phyloP scores from a whole-genome alignment of 2,888 invertebrate genomes.

The Andricus quercusramuli region DNA sequence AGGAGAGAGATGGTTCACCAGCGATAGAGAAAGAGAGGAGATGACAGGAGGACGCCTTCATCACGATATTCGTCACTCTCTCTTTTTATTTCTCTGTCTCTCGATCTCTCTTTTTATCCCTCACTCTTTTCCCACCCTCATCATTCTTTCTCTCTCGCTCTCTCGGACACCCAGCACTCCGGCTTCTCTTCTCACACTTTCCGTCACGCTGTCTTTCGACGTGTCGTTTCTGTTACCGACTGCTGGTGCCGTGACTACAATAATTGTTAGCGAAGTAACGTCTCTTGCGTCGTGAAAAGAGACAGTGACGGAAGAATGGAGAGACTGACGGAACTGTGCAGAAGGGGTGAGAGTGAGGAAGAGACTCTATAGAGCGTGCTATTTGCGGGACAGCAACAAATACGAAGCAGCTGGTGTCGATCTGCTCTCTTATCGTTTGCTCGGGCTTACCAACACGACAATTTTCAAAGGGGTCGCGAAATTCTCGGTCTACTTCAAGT shows the following conservation, averaged over 20 bases:
- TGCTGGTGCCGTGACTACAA: constrained; percentile 74
- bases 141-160: constrained; percentile 33
- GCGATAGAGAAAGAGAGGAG: constrained; percentile 55
- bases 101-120: constrained; percentile 41
- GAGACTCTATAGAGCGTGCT: constrained; percentile 57
- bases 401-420: constrained; percentile 77
- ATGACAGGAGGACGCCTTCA: constrained; percentile 75
- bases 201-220: constrained; percentile 73
- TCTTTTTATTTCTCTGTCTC: constrained; percentile 63
- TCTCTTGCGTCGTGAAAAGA: constrained; percentile 56
- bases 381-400: constrained; percentile 75
- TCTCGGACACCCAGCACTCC: constrained; percentile 64
- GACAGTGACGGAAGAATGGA: constrained; percentile 55
- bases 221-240: constrained; percentile 73
- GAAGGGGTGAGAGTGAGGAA: constrained; percentile 49
- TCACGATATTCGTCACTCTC: constrained; percentile 75
- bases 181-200: constrained; percentile 67
- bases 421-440: constrained; percentile 73
- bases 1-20: background rate
- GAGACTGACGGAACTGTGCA: constrained; percentile 54
- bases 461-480: constrained; percentile 54
- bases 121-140: constrained; percentile 15
- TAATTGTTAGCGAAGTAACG: constrained; percentile 73
- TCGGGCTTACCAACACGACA: constrained; percentile 53
- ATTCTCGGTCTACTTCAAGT: constrained; percentile 53